Base-by-base conservation (phyloP, 2,888 invertebrate species). In the Hylaea fasciaria region DNA sequence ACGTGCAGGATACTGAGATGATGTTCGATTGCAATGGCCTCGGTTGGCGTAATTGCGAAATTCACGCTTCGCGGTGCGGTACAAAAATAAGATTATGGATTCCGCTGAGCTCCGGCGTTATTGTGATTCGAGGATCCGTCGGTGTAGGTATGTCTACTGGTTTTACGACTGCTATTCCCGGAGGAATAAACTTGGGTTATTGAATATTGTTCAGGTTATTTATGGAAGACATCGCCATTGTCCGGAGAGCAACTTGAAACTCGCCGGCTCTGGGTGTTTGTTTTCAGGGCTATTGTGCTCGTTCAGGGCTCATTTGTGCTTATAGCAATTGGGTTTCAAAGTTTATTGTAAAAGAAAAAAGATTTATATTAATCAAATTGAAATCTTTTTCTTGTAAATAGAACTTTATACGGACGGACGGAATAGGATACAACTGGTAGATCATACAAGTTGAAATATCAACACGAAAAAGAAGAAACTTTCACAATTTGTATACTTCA, bases 41-140 rank as follows among this genome's bases (percentile, higher is more conserved):
- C 62, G 66, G 77, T 75, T 80, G 83, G 83, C 85, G 85, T 91
- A 91, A 92, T 92, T 92, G 91, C 91, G 87, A 91, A 92, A 91
- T 91, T 91, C 90, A 92, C 91, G 92, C 92, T 92, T 83, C 87
- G 87, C 78, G 85, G 91, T 88, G 91, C 91, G 89, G 91, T 91
- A 91, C 92, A 91, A 92, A 91, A 92, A 92, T 92, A 92, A 92
- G 92, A 91, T 92, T 92, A 91, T 92, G 92, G 91, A 92, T 92
- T 92, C 92, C 81, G 87, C 87, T 91, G 91, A 92, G 91, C 83
- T 89, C 85, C 83, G 82, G 83, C 86, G 91, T 89, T 92, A 91
- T 92, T 92, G 89, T 91, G 91, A 92, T 92, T 92, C 91, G 91
- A 91, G 91, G 91, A 92, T 92, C 87, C 91, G 91, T 90, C 90